These are phyloP conservation scores for Ischnura elegans DNA, from an alignment of 2,888 invertebrate species.

Conservation along the genomic window DNA sequence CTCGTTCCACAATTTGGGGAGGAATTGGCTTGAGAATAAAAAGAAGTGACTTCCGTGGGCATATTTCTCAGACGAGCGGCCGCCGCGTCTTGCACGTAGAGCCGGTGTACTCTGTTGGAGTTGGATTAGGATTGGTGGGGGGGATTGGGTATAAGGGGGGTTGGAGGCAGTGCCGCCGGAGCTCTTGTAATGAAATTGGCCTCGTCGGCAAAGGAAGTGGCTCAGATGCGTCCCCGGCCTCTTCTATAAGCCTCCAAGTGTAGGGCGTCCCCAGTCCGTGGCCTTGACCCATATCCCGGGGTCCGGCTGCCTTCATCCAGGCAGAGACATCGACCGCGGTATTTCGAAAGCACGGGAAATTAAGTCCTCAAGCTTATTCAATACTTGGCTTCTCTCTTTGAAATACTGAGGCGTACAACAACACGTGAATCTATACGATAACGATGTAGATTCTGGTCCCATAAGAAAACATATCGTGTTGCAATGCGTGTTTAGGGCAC, in stretches of 20 bases:
- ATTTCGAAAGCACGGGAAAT: too few relatives aligned
- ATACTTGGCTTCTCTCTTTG: too few relatives aligned
- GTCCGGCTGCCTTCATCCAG: not conserved
- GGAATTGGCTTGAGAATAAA: not conserved
- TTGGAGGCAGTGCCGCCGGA: not conserved
- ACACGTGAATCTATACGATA: too few relatives aligned
- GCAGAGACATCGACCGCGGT: too few relatives aligned
- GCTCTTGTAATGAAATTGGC: slow-evolving; percentile 20
- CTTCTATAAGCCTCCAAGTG: not conserved
- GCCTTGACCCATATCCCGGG: not conserved
- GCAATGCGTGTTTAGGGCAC: too few relatives aligned
- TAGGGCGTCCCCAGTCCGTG: not conserved
- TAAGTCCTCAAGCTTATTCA: too few relatives aligned
- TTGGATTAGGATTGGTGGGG: not conserved
- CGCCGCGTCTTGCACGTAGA: not conserved
- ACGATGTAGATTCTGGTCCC: too few relatives aligned
- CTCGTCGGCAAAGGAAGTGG: not conserved
- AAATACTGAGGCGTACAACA: too few relatives aligned
- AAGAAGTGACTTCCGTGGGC: not conserved
- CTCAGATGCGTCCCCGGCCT: not conserved
- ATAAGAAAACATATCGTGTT: too few relatives aligned
- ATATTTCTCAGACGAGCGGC: not conserved
- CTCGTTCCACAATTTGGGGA: not conserved
- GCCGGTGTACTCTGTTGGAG: not conserved
- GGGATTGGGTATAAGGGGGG: not conserved